Evolutionary conservation across 2,888 invertebrate species (phyloP).

Genomic region (Rhagonycha fulva): DNA sequence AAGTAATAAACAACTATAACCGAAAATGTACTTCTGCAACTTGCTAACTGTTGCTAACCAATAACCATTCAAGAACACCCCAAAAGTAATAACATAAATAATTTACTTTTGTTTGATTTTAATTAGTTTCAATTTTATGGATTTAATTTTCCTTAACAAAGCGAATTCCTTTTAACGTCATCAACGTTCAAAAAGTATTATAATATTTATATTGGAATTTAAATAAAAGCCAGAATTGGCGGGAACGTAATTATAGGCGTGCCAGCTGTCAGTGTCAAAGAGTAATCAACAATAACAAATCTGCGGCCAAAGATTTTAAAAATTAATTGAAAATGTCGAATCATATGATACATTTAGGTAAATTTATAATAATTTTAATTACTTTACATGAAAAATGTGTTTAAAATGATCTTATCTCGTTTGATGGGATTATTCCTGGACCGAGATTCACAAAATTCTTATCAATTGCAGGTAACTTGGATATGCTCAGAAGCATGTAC

Average conservation of each 20-base stretch:
- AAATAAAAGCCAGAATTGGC: background rate
- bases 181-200: background rate
- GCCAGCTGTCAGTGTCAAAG: constrained; percentile 11
- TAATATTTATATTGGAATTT: background rate
- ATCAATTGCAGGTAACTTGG: constrained; percentile 65
- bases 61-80: background rate
- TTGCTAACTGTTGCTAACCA: background rate
- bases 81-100: too few species aligned
- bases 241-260: constrained; percentile 12
- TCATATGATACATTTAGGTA: constrained; percentile 26
- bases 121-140: background rate
- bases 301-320: background rate
- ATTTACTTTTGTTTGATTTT: background rate
- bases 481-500: constrained; percentile 83
- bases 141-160: background rate
- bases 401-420: background rate
- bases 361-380: background rate
- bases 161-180: background rate
- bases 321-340: constrained; percentile 23
- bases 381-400: background rate
- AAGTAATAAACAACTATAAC: background rate
- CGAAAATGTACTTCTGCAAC: background rate
- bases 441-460: background rate
- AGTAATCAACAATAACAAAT: constrained; percentile 8
- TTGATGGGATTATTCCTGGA: background rate